Base-by-base conservation (phyloP, 2,113 vertebrate species). In the Chrysemys picta region DNA sequence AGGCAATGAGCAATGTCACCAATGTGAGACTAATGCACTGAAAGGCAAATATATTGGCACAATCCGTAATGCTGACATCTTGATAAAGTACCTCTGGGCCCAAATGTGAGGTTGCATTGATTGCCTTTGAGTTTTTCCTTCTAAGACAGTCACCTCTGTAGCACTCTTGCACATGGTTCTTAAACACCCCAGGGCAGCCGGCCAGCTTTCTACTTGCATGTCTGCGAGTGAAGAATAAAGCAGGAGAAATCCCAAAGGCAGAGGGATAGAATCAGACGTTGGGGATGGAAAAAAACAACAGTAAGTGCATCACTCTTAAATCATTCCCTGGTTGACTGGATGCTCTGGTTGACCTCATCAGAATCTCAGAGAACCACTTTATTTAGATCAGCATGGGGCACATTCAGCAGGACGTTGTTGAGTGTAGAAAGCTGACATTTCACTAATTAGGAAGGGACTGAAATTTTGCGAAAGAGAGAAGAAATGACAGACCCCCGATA, bases 31-130 rank as follows among this genome's bases (percentile, higher is more conserved):
- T 89, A 94, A 96, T 89, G 81, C 79, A 80, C 89, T 35, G 82
- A 89, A 96, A 96, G 93, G 81, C 81, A 88, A 95, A 95, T 93
- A 88, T 85, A 92, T 93, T 62, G 96, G 75, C 59, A 53, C 83
- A 93, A 91, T 93, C 93, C 85, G 89, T 91, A 96, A 96, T 81
- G 87, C 84, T 89, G 95, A 94, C 93, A 93, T 90, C 89, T 96
- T 97, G 95, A 95, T 84, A 96, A 84, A 95, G 96, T 95, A 93
- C 80, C 53, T 95, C 83, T 89, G 87, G 92, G 85, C 80, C 96
- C 76, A 93, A 88, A 62, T 45, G 22, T 94, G 89, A 88, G 93
- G 93, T 92, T 78, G 52, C 90, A 96, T 90, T 93, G 95, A 96
- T 95, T 95, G 96, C 93, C 87, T 95, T 85, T 93, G 65, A 53